Percentiles rank a stretch among this genome's conserved stretches.
These are phyloP conservation scores for Indicator indicator DNA, from an alignment of 2,113 vertebrate genomes.

Conservation along the genomic window DNA sequence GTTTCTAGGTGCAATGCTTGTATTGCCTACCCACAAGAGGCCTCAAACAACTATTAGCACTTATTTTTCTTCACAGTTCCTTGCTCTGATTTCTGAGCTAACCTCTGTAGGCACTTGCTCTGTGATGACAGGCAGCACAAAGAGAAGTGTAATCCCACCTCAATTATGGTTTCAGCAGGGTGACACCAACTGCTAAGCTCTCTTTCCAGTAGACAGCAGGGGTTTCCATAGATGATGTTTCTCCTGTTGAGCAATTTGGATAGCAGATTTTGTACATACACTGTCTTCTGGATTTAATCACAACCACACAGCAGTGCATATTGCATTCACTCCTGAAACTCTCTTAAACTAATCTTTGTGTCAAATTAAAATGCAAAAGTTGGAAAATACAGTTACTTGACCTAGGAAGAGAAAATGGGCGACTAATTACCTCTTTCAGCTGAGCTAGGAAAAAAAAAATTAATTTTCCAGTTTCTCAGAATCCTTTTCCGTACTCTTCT, in stretches of 20 bases:
- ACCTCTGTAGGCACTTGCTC: not conserved
- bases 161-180: slow-evolving; percentile 37
- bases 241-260: slow-evolving; percentile 15
- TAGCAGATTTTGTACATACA: slow-evolving; percentile 24
- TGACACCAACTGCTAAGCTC: slow-evolving; percentile 28
- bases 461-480: not conserved
- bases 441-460: not conserved
- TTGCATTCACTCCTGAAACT: slow-evolving; percentile 1
- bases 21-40: not conserved
- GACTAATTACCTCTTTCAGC: not conserved
- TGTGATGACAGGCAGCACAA: not conserved
- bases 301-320: not conserved
- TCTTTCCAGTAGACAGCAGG: slow-evolving; percentile 15
- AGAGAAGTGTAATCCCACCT: slow-evolving; percentile 31
- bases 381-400: not conserved
- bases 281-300: not conserved
- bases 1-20: not conserved
- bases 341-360: not conserved
- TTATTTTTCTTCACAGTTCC: not conserved
- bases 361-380: slow-evolving; percentile 4
- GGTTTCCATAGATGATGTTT: slow-evolving; percentile 2
- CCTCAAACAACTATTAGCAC: not conserved
- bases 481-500: not conserved
- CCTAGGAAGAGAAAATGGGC: not conserved
- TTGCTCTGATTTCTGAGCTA: slow-evolving; percentile 11